Evolutionary conservation across 2,113 vertebrate species (phyloP).

Genomic region (Cololabis saira): DNA sequence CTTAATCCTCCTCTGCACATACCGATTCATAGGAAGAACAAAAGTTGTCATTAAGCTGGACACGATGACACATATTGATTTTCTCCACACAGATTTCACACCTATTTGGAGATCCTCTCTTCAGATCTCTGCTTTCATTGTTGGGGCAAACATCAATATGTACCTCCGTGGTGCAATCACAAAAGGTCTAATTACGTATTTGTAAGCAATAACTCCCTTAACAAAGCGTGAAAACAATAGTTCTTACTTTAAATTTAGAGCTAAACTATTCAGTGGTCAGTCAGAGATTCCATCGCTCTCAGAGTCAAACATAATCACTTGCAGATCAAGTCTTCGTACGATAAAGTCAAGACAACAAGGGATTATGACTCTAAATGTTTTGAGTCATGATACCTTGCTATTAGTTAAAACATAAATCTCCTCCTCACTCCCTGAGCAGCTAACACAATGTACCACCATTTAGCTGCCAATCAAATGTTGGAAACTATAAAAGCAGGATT

Average conservation of each 20-base stretch:
- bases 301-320: slow-evolving; percentile 25
- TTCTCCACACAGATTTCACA: slow-evolving; percentile 40
- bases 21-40: slow-evolving; percentile 58
- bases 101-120: slow-evolving; percentile 66
- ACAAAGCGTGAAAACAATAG: slow-evolving; percentile 37
- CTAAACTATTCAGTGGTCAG: slow-evolving; percentile 35
- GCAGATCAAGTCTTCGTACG: background rate
- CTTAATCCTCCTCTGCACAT: too few relatives aligned
- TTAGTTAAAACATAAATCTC: too few relatives aligned
- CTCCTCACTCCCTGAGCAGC: too few relatives aligned
- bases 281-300: slow-evolving; percentile 40
- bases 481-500: too few relatives aligned
- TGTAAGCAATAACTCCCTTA: slow-evolving; percentile 69
- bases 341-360: slow-evolving; percentile 9
- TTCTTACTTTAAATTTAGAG: slow-evolving; percentile 52
- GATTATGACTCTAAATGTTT: too few relatives aligned
- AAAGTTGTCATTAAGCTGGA: slow-evolving; percentile 68
- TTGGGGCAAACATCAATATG: slow-evolving; percentile 63
- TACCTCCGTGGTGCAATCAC: slow-evolving; percentile 42
- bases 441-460: background rate
- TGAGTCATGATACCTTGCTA: too few relatives aligned
- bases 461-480: too few relatives aligned
- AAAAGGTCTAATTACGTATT: slow-evolving; percentile 73
- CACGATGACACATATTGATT: slow-evolving; percentile 64
- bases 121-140: slow-evolving; percentile 52